Evolutionary conservation across 2,797 vertebrate species (phyloP).

Genomic region (Enteromius fasciolatus): DNA sequence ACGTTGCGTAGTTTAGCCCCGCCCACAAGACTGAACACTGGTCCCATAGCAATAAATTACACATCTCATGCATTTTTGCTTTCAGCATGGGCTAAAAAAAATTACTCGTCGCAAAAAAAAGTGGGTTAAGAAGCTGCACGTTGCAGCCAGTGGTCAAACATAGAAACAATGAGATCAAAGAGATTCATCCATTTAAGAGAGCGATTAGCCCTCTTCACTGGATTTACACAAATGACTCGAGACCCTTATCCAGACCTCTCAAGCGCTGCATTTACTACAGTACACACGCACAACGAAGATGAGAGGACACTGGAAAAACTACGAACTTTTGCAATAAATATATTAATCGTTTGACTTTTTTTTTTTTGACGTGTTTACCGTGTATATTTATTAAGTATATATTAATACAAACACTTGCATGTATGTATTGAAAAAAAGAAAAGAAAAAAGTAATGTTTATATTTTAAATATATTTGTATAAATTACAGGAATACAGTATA

Average conservation of each 20-base stretch:
- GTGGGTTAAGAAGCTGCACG: background rate
- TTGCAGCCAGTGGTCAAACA: background rate
- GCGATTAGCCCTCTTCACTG: constrained; percentile 39
- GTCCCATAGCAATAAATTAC: background rate
- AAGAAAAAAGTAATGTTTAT: no score
- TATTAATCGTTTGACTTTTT: no score
- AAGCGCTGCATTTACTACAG: background rate
- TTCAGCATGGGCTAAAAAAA: background rate
- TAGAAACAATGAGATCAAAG: background rate
- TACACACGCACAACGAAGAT: background rate
- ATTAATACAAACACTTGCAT: no score
- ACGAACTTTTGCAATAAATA: no score
- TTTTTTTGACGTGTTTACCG: no score
- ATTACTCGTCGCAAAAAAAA: background rate
- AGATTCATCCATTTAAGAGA: background rate
- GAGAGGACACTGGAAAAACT: background rate
- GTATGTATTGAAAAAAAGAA: no score
- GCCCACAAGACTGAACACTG: background rate
- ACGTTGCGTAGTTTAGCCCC: background rate
- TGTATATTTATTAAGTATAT: no score
- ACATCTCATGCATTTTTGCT: background rate
- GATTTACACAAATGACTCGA: constrained; percentile 56
- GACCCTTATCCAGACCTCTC: constrained; percentile 39
- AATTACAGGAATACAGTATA: no score
- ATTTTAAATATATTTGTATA: no score